Conservation (phyloP, 2,888 invertebrate species). For the Tenthredo scrophulariae region DNA sequence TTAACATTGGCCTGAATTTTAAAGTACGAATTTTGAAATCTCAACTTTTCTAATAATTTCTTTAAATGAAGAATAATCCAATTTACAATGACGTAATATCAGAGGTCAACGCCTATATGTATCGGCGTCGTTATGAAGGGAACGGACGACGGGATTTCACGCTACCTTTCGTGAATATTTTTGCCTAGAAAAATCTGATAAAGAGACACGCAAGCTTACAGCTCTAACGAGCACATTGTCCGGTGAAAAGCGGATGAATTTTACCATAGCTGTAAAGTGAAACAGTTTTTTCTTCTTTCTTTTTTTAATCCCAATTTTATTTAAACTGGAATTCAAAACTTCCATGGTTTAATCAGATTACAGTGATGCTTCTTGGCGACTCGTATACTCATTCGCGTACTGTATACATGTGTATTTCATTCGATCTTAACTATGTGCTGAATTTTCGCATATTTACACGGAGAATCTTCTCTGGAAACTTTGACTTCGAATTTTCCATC, state of each 20-base stretch:
- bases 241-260: conserved; percentile 10
- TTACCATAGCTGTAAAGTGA: conserved; percentile 13
- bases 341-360: neutral
- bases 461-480: neutral
- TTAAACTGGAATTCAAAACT: neutral
- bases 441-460: neutral
- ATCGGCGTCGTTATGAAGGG: conserved; percentile 26
- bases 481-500: conserved; percentile 4
- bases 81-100: conserved; percentile 15
- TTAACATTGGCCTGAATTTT: neutral
- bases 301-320: neutral
- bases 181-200: conserved; percentile 36
- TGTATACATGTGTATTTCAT: neutral
- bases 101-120: conserved; percentile 16
- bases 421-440: neutral
- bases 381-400: neutral
- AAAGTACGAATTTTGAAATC: neutral
- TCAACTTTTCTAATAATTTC: neutral
- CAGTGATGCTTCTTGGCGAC: neutral
- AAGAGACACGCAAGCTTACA: conserved; percentile 35
- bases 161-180: conserved; percentile 39
- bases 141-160: conserved; percentile 48
- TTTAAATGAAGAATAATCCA: neutral
- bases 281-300: neutral
- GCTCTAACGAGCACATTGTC: conserved; percentile 28